Base-by-base conservation (phyloP, 2,797 vertebrate species). In the Anabas testudineus region DNA sequence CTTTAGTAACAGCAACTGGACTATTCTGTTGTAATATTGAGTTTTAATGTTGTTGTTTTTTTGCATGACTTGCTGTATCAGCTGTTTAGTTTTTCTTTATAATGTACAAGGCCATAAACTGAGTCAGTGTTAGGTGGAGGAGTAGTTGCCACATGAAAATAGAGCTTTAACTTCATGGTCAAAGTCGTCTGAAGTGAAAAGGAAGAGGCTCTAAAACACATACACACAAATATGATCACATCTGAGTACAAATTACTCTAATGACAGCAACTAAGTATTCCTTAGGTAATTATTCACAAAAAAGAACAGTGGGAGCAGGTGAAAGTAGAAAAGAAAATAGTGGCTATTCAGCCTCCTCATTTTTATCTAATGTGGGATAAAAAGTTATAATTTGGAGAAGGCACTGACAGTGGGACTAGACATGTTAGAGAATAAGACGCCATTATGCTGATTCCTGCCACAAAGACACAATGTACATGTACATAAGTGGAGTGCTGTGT, bases 351-450 rank as follows among this genome's bases (percentile, higher is more conserved):
- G 2, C 41, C 7, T 52, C 13, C 16, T 61, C 46, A 24, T 34
- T 54, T 75, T 65, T 47, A 43, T 21, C 34, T 37, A 18, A 10
- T 30, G 18, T 19, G n/a, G 39, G 30, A 39, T 18, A 42, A 66
- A 56, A 56, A 53, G 37, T 24, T 55, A 18, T 18, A 24, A 65
- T 43, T 48, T 49, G 18, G 18, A 58, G 18, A 71, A 37, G n/a
- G 49, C 24, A 47, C 5, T 15, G 15, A 66, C 45, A 68, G 46
- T 47, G 16, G 36, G 49, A 49, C 15, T 51, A 52, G 67, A 19
- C 45, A 41, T 49, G 34, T 32, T 21, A 32, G 30, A 32, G 30
- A 32, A 32, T 32, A 32, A 32, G 9, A 32, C 8, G 30, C 30
- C 30, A 32, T 32, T 10, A 10, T 32, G 30, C 30, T 32, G 30